Conservation (phyloP, 2,113 vertebrate species). For the Struthidea cinerea region DNA sequence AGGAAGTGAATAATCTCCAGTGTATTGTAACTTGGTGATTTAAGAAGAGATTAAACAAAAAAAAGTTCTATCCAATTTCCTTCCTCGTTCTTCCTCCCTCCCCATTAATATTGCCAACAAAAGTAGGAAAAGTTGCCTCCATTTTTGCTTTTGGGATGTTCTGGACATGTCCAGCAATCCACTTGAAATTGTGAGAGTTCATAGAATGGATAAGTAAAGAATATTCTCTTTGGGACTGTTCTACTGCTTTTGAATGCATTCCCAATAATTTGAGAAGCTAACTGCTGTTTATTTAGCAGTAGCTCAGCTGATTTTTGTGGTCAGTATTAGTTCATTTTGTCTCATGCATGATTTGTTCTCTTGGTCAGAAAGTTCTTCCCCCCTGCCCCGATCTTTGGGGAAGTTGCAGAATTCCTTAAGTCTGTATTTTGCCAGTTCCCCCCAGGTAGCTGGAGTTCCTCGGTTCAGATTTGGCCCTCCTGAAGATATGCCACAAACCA, state of each 20-base stretch:
- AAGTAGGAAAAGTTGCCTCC: neutral
- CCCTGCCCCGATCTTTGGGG: accelerated
- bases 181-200: neutral
- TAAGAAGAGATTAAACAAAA: neutral
- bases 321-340: neutral
- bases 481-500: slow-evolving; percentile 89
- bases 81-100: neutral
- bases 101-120: neutral
- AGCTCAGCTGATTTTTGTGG: neutral
- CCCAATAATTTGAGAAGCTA: neutral
- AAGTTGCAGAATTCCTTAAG: neutral
- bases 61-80: neutral
- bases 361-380: neutral
- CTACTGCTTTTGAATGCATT: neutral
- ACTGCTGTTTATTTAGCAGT: neutral
- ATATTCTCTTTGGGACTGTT: neutral
- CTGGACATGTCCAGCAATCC: neutral
- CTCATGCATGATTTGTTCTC: neutral
- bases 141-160: neutral
- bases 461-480: slow-evolving; percentile 88
- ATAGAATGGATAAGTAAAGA: neutral
- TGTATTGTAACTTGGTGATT: neutral
- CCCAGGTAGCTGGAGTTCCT: slow-evolving; percentile 90
- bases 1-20: neutral
- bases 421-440: slow-evolving; percentile 75